Base-by-base conservation (phyloP, 2,888 invertebrate species). In the Netelia inedita region DNA sequence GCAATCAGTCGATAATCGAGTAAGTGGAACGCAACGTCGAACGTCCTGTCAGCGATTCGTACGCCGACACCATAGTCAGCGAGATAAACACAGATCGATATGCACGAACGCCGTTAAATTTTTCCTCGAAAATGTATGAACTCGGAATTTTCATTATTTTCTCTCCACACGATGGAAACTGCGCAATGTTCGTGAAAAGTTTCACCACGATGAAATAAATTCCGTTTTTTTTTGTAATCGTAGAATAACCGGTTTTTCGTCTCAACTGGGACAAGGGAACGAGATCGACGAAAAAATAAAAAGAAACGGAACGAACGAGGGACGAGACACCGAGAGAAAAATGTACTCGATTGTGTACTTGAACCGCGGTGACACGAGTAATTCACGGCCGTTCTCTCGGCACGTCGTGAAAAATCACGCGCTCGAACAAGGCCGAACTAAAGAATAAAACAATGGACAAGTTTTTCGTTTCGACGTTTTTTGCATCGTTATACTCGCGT, bases 351-450 rank as follows among this genome's bases (percentile, higher is more conserved):
- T 46, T 14, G 50, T 50, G 73, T 76, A 74, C 81, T 71, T 81
- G 80, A 84, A 78, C 73, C 55, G 16, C 63, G 50, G 35, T 69
- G 81, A 84, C 69, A 78, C 80, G 73, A 46, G 73, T 78, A 73
- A 80, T 78, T 84, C 76, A 78, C 46, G 71, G 71, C 84, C 81
- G 35, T 73, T 81, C 78, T 57, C 69, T 68, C 46, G 53, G 46
- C n/a, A 55, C 55, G 46, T n/a, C 53, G 66, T 53, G 69, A 83
- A 80, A 83, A 78, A 65, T 78, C 73, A 69, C 50, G 73, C 73
- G 69, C 81, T 81, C 78, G 65, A 76, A 74, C 81, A 81, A 84
- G 84, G 84, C 81, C 78, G 69, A 14, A 63, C 57, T 63, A 50
- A 19, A 21, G 21, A 16, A 46, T 14, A 78, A 69, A 35, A 84